Evolutionary conservation across 2,888 invertebrate species (phyloP).

Genomic region (Drosophila testacea): DNA sequence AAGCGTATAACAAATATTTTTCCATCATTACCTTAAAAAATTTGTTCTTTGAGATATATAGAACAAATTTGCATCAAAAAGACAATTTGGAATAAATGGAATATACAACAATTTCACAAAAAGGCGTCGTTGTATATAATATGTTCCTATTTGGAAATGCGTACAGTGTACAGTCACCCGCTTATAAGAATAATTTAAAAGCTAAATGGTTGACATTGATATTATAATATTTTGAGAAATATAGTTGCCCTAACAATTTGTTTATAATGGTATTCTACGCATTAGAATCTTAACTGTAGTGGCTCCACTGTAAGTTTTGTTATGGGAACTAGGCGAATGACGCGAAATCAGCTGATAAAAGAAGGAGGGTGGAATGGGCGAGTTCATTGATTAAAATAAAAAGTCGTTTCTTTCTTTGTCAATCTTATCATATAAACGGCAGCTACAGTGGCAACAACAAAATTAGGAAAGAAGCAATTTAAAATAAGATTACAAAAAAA

Average conservation of each 20-base stretch:
- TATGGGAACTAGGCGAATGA: conserved; percentile 27
- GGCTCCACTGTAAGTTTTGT: conserved; percentile 9
- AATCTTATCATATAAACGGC: conserved; percentile 41
- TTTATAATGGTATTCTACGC: neutral
- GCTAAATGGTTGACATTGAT: no score
- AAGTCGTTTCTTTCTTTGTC: conserved; percentile 57
- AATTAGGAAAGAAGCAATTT: conserved; percentile 36
- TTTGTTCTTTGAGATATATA: no score
- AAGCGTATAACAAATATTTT: no score
- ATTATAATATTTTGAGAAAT: neutral
- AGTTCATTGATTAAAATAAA: conserved; percentile 71
- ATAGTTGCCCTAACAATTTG: no score
- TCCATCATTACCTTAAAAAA: no score
- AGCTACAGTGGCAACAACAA: conserved; percentile 38
- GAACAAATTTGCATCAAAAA: no score
- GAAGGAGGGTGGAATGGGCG: conserved; percentile 33
- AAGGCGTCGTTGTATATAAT: no score
- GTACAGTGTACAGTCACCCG: no score
- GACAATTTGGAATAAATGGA: no score
- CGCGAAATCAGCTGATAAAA: conserved; percentile 55
- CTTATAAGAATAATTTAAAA: no score
- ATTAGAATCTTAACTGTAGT: conserved; percentile 25
- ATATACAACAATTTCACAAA: no score
- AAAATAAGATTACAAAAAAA: conserved; percentile 20
- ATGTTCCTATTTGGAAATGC: no score